These are phyloP conservation scores for Betta splendens DNA, from an alignment of 2,797 vertebrate species.

Conservation along the genomic window DNA sequence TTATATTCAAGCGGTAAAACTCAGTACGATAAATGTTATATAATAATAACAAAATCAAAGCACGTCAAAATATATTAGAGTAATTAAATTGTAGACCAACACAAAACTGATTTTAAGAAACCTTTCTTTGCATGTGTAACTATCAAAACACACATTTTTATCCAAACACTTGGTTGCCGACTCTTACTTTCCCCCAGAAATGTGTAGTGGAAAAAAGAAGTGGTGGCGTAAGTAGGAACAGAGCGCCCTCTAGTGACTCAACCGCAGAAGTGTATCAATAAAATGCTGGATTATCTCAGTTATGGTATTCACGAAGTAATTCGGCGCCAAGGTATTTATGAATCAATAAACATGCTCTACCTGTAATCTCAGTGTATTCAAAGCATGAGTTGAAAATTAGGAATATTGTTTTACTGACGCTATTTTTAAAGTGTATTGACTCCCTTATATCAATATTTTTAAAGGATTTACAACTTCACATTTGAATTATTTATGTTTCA, in stretches of 20 bases:
- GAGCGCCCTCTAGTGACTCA: slow-evolving; percentile 59
- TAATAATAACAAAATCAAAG: neutral
- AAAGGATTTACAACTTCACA: no score
- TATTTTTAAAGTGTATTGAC: no score
- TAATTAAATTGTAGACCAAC: neutral
- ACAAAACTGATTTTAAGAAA: neutral
- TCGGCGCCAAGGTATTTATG: neutral
- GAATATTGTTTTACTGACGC: no score
- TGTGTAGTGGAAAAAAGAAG: neutral
- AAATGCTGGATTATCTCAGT: neutral
- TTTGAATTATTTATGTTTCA: no score
- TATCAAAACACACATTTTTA: neutral
- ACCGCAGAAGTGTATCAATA: neutral
- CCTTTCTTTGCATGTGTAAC: neutral
- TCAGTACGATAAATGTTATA: neutral
- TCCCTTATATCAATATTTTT: no score
- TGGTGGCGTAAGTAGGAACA: slow-evolving; percentile 32
- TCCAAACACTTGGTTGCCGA: neutral
- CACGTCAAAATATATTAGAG: neutral
- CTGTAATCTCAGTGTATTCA: neutral
- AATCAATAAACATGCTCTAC: neutral
- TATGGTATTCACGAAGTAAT: neutral
- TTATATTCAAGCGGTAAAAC: neutral
- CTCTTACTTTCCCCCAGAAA: neutral
- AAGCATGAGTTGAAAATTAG: neutral